Conservation (phyloP, 2,888 invertebrate species). For the Nomada ruficornis region DNA sequence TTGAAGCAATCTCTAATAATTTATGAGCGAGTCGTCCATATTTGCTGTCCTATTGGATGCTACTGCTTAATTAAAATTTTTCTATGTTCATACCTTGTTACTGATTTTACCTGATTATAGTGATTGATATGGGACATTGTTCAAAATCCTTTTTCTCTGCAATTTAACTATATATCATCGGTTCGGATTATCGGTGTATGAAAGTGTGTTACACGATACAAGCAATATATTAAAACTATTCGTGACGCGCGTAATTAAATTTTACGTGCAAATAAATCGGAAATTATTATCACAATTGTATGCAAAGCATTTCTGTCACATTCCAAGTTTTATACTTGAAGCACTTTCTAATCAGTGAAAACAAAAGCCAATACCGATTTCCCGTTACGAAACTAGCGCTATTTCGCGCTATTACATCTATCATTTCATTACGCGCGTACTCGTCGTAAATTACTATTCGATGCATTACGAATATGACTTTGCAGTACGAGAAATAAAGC, state of each 20-base stretch:
- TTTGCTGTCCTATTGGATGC: slow-evolving; percentile 33
- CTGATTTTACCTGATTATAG: slow-evolving; percentile 22
- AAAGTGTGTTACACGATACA: neutral
- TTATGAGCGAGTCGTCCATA: slow-evolving; percentile 33
- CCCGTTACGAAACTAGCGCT: neutral
- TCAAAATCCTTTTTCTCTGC: neutral
- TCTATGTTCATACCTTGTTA: neutral
- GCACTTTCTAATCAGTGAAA: slow-evolving; percentile 20
- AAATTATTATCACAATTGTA: slow-evolving; percentile 7
- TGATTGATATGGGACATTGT: slow-evolving; percentile 20
- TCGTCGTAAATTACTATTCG: neutral
- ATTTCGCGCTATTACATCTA: neutral
- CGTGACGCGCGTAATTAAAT: slow-evolving; percentile 1
- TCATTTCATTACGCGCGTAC: neutral
- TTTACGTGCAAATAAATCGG: slow-evolving; percentile 1
- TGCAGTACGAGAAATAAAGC: no score
- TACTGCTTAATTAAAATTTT: no score
- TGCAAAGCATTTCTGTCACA: slow-evolving; percentile 30
- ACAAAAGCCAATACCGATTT: slow-evolving; percentile 28
- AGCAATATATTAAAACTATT: neutral
- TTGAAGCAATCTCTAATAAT: slow-evolving; percentile 36
- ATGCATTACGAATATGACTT: no score
- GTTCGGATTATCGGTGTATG: neutral
- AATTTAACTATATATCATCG: neutral
- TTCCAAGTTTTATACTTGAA: slow-evolving; percentile 4